phyloP scores from a whole-genome alignment of 35 echinoderm and acorn worm species.

The Heliocidaris tuberculata region DNA sequence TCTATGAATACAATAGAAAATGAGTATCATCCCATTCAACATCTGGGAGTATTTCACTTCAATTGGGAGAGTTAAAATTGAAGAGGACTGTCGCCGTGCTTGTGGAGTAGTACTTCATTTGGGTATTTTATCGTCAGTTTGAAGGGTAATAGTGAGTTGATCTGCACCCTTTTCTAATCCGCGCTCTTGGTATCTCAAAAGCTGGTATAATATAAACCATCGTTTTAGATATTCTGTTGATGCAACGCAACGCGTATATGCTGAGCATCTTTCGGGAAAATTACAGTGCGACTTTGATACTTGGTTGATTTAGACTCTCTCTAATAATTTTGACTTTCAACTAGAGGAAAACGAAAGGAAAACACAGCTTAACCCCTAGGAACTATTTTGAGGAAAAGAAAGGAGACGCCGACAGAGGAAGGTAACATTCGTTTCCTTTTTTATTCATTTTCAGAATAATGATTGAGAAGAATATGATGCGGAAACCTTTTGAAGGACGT shows the following conservation, averaged over 20 bases:
- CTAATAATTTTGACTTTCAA: too few relatives aligned
- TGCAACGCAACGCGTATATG: not conserved
- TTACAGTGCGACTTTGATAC: not conserved
- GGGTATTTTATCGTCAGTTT: too few relatives aligned
- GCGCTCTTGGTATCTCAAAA: not conserved
- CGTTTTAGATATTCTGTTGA: not conserved
- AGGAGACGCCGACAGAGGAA: too few relatives aligned
- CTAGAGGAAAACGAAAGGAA: too few relatives aligned
- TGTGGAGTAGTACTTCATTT: not conserved
- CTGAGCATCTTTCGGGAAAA: not conserved
- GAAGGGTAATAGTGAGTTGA: not conserved
- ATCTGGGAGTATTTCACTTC: not conserved
- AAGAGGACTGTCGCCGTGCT: not conserved
- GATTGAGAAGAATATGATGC: too few relatives aligned
- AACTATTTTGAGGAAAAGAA: too few relatives aligned
- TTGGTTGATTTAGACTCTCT: too few relatives aligned
- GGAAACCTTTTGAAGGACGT: too few relatives aligned
- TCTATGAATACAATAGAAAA: not conserved
- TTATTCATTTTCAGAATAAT: too few relatives aligned
- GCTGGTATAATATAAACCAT: not conserved
- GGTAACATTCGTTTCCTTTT: too few relatives aligned
- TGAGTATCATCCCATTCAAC: not conserved
- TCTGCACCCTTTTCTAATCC: not conserved
- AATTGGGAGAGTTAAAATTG: not conserved
- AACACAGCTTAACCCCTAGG: too few relatives aligned